Base-by-base conservation (phyloP, 2,888 invertebrate species). In the Agonopterix arenella region DNA sequence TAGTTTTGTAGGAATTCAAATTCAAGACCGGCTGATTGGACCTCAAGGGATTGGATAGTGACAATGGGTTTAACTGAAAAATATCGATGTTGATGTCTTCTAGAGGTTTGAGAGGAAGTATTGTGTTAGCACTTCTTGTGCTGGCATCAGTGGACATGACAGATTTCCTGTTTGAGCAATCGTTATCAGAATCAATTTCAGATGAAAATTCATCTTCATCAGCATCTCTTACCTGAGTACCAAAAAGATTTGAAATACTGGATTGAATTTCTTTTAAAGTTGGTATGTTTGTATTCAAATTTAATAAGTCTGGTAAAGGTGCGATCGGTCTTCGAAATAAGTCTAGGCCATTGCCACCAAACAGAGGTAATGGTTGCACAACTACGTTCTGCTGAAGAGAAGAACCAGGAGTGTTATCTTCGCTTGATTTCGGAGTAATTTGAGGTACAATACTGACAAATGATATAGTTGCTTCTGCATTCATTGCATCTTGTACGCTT, bases 1-100 rank as follows among this genome's bases (percentile, higher is more conserved):
- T 76, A n/a, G 72, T 58, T 55, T 64, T 75, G 50, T 65, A 75
- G 2, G 70, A 66, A 49, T 73, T 71, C 41, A 79, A 59, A 52
- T 68, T 70, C 28, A 68, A 48, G 45, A 55, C 63, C 11, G 70
- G 69, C 3, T 67, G 16, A 48, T 57, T 61, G 3, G 61, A 43
- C 7, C 59, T 11, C 11, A 54, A 40, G 4, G 55, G 16, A 51
- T 54, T 48, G 28, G 56, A n/a, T 28, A 57, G 49, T 10, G 55
- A 49, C 8, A 62, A 45, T 9, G 72, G 75, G 11, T 64, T 73
- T 8, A 72, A 50, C 18, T 69, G 67, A 11, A 77, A 65, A 47
- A 72, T 57, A 52, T 77, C 67, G 7, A 73, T 62, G 54, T 73
- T 66, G 0, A 73, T 51, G 46, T 73, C 62, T 50, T 75, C 61